These are phyloP conservation scores for Macrobrachium nipponense DNA, from an alignment of 1,140 invertebrate genomes.

Conservation along the genomic window DNA sequence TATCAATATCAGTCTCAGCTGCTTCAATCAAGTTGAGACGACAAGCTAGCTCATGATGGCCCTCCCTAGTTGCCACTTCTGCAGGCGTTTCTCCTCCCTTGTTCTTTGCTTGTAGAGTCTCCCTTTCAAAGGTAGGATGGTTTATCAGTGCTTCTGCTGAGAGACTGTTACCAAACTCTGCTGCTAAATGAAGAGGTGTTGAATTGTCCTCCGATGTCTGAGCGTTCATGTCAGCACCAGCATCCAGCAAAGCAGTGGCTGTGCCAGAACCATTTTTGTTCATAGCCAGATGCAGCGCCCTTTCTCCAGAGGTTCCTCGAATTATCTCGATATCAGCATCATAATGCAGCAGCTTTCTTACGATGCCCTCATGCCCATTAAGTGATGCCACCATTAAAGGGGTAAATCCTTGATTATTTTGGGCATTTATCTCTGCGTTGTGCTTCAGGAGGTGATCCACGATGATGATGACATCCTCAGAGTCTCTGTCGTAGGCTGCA, in stretches of 20 bases:
- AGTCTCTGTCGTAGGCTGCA: not conserved
- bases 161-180: not conserved
- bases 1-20: too few species aligned
- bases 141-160: not conserved
- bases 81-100: too few species aligned
- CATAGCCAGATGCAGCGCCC: conserved; percentile 31
- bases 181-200: conserved; percentile 30
- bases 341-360: not conserved
- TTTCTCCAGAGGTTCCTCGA: conserved; percentile 5
- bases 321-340: not conserved
- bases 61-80: too few species aligned
- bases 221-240: conserved; percentile 26
- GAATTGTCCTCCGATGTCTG: not conserved
- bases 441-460: not conserved
- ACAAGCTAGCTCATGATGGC: too few species aligned
- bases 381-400: conserved; percentile 41
- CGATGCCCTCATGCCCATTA: not conserved
- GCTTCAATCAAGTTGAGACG: too few species aligned
- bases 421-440: not conserved
- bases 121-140: not conserved
- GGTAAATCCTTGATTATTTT: conserved; percentile 7
- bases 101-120: too few species aligned
- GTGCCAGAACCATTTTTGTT: not conserved
- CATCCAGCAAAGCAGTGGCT: conserved; percentile 13
- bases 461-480: not conserved